phyloP scores from a whole-genome alignment of 2,113 vertebrate genomes.

The Centropristis striata region DNA sequence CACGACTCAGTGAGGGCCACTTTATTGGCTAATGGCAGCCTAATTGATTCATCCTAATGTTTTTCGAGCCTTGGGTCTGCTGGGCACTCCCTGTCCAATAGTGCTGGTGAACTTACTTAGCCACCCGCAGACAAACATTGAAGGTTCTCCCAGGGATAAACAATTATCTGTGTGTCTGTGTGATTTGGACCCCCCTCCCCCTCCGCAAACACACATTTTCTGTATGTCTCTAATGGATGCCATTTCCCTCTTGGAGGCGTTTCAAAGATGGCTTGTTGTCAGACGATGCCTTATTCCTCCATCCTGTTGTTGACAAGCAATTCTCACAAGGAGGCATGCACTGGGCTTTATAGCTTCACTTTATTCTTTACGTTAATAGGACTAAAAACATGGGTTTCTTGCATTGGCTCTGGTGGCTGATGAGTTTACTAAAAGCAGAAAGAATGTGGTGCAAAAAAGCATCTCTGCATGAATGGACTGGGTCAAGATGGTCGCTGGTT shows the following conservation, averaged over 20 bases:
- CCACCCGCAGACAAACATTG: constrained; percentile 77
- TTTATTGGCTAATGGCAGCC: constrained; percentile 83
- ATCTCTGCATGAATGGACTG: constrained; percentile 1
- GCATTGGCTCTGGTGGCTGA: constrained; percentile 10
- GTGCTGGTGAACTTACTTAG: constrained; percentile 75
- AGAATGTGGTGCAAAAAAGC: neutral
- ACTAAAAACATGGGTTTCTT: constrained; percentile 30
- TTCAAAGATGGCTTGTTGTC: constrained; percentile 80
- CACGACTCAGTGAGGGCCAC: constrained; percentile 82
- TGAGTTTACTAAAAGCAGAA: constrained; percentile 14
- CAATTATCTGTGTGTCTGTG: constrained; percentile 69
- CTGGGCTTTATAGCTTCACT: constrained; percentile 52
- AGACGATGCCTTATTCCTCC: constrained; percentile 64
- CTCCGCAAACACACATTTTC: constrained; percentile 51
- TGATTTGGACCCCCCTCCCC: constrained; percentile 25
- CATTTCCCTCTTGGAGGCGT: constrained; percentile 77
- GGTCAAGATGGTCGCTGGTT: constrained; percentile 27
- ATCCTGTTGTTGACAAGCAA: constrained; percentile 67
- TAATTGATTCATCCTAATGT: constrained; percentile 88
- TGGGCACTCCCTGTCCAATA: constrained; percentile 70
- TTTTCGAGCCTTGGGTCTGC: constrained; percentile 77
- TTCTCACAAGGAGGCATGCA: constrained; percentile 65
- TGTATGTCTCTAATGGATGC: constrained; percentile 78
- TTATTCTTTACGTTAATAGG: constrained; percentile 33
- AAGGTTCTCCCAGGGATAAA: constrained; percentile 76